Conservation (phyloP, 2,797 vertebrate species). For the Lophura swinhoii region DNA sequence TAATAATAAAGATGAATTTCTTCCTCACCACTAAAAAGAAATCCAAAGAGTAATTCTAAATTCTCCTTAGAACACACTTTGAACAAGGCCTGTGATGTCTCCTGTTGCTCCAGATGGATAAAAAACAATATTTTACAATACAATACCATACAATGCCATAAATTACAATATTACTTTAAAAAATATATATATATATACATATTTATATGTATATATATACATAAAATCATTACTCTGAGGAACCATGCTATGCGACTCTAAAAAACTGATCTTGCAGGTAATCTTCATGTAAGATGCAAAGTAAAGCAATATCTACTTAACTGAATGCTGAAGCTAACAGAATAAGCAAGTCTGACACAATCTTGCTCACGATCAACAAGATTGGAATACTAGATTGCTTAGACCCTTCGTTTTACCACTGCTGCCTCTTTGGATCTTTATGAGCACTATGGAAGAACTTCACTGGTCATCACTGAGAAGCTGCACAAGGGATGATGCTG, state of each 20-base stretch:
- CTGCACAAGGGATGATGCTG: accelerated
- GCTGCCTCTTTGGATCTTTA: not conserved
- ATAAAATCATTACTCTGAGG: slow-evolving; percentile 76
- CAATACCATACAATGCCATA: too few relatives aligned
- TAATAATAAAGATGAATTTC: not conserved
- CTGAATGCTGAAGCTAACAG: slow-evolving; percentile 55
- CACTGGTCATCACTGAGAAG: not conserved
- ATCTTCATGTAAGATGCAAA: slow-evolving; percentile 58
- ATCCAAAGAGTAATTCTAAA: not conserved
- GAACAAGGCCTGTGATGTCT: slow-evolving; percentile 10
- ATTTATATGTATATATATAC: too few relatives aligned
- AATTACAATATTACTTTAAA: too few relatives aligned
- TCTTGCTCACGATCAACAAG: not conserved
- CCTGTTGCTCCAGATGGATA: not conserved
- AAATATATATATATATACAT: too few relatives aligned
- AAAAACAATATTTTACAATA: not conserved
- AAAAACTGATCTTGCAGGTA: slow-evolving; percentile 73
- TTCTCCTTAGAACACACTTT: not conserved
- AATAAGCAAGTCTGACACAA: slow-evolving; percentile 61
- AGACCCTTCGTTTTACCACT: not conserved
- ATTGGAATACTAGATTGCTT: not conserved
- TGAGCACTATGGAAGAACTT: accelerated
- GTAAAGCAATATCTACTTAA: slow-evolving; percentile 58
- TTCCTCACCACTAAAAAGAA: not conserved
- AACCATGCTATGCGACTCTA: slow-evolving; percentile 71